Evolutionary conservation across 2,888 invertebrate genomes (phyloP).

Genomic region (Polydrusus pterygomalis): DNA sequence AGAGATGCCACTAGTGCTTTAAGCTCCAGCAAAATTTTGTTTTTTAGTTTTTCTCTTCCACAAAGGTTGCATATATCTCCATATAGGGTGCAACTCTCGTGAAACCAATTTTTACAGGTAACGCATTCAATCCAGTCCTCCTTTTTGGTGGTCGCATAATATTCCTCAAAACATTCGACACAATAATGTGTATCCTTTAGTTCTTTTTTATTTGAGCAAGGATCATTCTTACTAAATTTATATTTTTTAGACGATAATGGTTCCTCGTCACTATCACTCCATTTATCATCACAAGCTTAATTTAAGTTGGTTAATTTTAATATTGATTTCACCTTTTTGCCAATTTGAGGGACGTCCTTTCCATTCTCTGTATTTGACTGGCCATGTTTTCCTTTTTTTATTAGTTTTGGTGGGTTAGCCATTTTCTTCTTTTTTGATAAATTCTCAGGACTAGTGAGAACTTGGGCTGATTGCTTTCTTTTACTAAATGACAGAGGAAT

Average conservation of each 20-base stretch:
- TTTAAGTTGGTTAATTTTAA: not conserved
- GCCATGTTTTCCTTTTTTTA: too few relatives aligned
- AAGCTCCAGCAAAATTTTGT: not conserved
- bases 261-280: slow-evolving; percentile 41
- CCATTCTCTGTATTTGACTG: too few relatives aligned
- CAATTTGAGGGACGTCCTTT: too few relatives aligned
- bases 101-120: slow-evolving; percentile 20
- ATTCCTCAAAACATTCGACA: too few relatives aligned
- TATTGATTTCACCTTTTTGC: not conserved
- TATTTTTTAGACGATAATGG: slow-evolving; percentile 3
- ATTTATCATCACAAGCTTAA: slow-evolving; percentile 9
- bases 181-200: too few relatives aligned
- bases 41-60: not conserved
- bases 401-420: not conserved
- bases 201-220: too few relatives aligned
- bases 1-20: slow-evolving; percentile 4
- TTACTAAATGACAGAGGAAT: slow-evolving; percentile 22
- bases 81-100: slow-evolving; percentile 7
- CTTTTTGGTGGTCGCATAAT: slow-evolving; percentile 34
- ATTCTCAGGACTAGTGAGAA: slow-evolving; percentile 5
- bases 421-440: slow-evolving; percentile 10
- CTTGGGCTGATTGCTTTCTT: too few relatives aligned
- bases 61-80: not conserved
- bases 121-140: slow-evolving; percentile 40
- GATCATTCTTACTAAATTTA: too few relatives aligned